Evolutionary conservation across 2,113 vertebrate genomes (phyloP).

Genomic region (Picathartes gymnocephalus): DNA sequence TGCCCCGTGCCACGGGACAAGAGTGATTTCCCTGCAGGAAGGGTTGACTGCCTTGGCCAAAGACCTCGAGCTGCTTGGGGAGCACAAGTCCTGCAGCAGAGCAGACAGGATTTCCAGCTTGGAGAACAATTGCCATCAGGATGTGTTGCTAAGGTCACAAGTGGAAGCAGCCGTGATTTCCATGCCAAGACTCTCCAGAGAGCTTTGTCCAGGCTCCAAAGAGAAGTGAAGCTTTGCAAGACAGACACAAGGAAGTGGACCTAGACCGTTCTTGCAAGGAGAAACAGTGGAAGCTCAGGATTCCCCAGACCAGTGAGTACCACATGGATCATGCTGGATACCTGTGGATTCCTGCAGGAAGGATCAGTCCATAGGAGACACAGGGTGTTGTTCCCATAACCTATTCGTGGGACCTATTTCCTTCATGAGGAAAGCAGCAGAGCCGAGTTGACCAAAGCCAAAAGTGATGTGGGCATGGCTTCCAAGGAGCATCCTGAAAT

Average conservation of each 20-base stretch:
- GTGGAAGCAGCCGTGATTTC: neutral
- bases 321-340: neutral
- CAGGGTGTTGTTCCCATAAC: neutral
- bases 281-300: accelerated
- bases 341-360: neutral
- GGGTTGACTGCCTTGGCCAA: neutral
- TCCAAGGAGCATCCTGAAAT: neutral
- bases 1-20: neutral
- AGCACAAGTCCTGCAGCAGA: neutral
- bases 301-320: accelerated
- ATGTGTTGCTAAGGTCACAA: neutral
- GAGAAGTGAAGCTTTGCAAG: neutral
- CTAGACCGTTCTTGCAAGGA: neutral
- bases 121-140: constrained; percentile 36
- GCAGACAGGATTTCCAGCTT: constrained; percentile 40
- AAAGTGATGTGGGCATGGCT: neutral
- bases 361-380: neutral
- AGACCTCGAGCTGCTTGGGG: neutral
- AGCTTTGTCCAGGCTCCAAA: neutral
- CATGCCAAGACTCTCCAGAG: neutral
- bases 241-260: neutral
- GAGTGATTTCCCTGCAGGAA: constrained; percentile 31
- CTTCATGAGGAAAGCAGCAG: neutral
- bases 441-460: neutral
- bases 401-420: neutral